Evolutionary conservation across 1,140 invertebrate species (phyloP), one percentile per base, ranked within the genome.

Genomic region (Spodoptera frugiperda): DNA sequence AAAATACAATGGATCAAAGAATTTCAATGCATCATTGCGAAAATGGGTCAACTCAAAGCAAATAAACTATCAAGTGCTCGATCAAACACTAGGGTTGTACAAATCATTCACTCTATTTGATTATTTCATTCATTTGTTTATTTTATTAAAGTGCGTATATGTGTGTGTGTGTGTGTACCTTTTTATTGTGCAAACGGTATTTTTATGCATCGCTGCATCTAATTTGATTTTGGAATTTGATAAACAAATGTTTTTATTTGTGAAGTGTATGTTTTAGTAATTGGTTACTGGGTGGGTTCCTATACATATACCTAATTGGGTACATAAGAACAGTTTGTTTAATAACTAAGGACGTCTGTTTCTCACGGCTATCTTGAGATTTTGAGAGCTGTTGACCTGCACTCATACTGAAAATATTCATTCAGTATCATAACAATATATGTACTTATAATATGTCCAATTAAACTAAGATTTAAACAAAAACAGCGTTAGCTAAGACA

Each of bases 21-120:
- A 6, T 55, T 55, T 55, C 54, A 25, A 55, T 55, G 25, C 54
- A 55, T 25, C 11, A 25, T 55, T 55, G 54, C 54, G 54, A 55
- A 55, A 55, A 55, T 55, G 25, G 54, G 54, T 14, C 54, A 55
- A 55, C 19, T 11, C 21, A 25, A 55, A 25, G 54, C 54, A 55
- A 55, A 55, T 39, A 39, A 39, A 19, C 54, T 25, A 25, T 55
- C 54, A 21, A 21, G 19, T 10, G 10, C 3, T 55, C 3, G 54
- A 55, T 25, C 54, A 55, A 25, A 55, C 14, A 25, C 19, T 55
- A 21, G 54, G 12, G 54, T 25, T 25, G 54, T 25, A 25, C 54
- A 6, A 54, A 55, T 12, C 54, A 55, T 15, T 55, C 54, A 4
- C 8, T 39, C 9, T 55, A 21, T 55, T 55, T 55, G 54, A 25